Evolutionary conservation across 1,140 invertebrate genomes (phyloP).

Genomic region (Lineus longissimus): DNA sequence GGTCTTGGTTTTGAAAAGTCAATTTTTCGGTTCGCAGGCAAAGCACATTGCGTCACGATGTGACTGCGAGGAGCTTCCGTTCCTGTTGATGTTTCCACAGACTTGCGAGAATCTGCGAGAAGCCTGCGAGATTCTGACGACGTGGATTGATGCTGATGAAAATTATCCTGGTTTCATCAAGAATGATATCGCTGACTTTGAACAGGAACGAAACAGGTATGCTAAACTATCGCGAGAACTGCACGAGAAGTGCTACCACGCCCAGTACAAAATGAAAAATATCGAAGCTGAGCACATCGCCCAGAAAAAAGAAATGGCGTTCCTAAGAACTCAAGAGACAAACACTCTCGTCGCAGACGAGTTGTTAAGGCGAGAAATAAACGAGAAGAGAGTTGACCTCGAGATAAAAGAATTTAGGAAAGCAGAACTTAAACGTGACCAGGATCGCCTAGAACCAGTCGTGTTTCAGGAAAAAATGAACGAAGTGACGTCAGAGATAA

Average conservation of each 20-base stretch:
- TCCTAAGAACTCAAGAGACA: constrained; percentile 8
- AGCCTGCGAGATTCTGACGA: constrained; percentile 24
- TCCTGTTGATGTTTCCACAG: constrained; percentile 35
- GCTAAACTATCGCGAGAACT: constrained; percentile 24
- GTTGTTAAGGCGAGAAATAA: background rate
- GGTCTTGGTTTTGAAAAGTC: background rate
- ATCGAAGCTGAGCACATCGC: constrained; percentile 20
- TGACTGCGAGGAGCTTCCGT: constrained; percentile 29
- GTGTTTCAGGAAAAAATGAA: background rate
- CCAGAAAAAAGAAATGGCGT: constrained; percentile 15
- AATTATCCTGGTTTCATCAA: constrained; percentile 32
- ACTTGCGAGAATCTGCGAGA: constrained; percentile 32
- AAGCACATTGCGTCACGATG: constrained; percentile 25
- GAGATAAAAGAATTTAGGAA: constrained; percentile 1
- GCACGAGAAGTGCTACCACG: constrained; percentile 26
- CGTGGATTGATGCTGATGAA: constrained; percentile 36
- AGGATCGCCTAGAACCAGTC: too few species aligned
- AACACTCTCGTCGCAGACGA: constrained; percentile 12
- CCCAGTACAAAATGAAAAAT: constrained; percentile 26
- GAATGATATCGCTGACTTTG: constrained; percentile 32
- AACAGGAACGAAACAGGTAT: constrained; percentile 26
- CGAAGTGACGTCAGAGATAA: constrained; percentile 1
- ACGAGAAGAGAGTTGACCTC: constrained; percentile 2
- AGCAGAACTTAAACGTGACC: background rate
- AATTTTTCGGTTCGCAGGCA: constrained; percentile 21